Percentiles rank a stretch among this genome's conserved stretches.
Evolutionary conservation across 2,113 vertebrate species (phyloP).

Genomic region (Otus sunia): DNA sequence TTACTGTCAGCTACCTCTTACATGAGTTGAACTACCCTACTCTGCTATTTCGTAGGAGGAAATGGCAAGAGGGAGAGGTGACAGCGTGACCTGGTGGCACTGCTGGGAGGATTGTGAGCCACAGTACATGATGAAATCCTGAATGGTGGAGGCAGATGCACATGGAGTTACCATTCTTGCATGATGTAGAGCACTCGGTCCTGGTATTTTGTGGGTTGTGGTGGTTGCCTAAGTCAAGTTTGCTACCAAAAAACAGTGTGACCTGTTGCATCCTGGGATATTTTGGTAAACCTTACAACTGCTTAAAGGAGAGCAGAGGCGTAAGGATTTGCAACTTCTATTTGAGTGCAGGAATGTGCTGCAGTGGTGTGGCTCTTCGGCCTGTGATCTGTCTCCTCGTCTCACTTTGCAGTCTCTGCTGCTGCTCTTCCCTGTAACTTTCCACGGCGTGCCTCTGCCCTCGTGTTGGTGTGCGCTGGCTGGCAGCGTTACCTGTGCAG

Average conservation of each 20-base stretch:
- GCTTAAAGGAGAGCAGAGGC: neutral
- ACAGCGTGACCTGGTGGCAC: fast-evolving
- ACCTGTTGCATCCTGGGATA: neutral
- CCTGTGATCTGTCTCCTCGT: neutral
- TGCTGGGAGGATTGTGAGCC: neutral
- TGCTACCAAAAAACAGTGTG: neutral
- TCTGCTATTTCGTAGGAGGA: neutral
- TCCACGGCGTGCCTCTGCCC: neutral
- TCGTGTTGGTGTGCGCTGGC: fast-evolving
- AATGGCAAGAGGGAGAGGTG: neutral
- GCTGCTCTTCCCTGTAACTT: neutral
- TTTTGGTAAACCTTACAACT: neutral
- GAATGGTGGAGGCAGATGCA: neutral
- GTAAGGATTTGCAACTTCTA: fast-evolving
- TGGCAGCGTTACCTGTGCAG: neutral
- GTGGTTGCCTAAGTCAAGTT: neutral
- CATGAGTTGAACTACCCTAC: neutral
- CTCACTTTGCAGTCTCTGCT: neutral
- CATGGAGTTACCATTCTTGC: neutral
- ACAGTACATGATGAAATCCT: neutral
- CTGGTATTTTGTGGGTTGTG: neutral
- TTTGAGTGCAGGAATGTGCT: neutral
- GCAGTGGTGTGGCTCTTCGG: neutral
- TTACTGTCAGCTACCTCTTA: neutral
- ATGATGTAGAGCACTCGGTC: fast-evolving